These are phyloP conservation scores for Temnothorax ravouxi DNA, from an alignment of 2,888 invertebrate species.

Conservation along the genomic window DNA sequence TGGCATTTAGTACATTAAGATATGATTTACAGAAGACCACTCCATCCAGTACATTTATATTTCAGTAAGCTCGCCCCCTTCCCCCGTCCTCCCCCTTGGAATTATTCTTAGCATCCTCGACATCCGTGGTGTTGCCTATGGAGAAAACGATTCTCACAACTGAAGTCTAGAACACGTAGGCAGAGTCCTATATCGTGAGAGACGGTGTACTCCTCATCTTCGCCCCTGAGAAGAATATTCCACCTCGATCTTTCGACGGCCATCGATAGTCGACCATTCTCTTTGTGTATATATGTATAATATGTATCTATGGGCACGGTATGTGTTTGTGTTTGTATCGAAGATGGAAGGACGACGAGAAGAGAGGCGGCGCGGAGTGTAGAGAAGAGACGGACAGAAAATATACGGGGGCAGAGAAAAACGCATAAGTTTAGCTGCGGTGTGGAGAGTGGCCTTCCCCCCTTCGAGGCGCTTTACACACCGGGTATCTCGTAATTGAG, in stretches of 20 bases:
- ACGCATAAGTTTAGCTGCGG: slow-evolving; percentile 64
- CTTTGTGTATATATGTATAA: background rate
- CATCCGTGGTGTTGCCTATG: background rate
- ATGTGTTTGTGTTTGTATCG: slow-evolving; percentile 17
- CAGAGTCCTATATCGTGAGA: slow-evolving; percentile 40
- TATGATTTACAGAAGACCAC: background rate
- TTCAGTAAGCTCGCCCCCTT: too few relatives aligned
- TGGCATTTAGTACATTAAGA: background rate
- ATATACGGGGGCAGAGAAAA: slow-evolving; percentile 54
- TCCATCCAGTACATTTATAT: slow-evolving; percentile 17
- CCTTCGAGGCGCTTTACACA: slow-evolving; percentile 62
- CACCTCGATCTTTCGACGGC: slow-evolving; percentile 33
- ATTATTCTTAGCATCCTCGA: slow-evolving; percentile 32
- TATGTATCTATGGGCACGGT: background rate
- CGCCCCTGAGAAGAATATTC: slow-evolving; percentile 52
- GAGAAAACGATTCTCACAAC: slow-evolving; percentile 18
- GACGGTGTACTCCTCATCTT: slow-evolving; percentile 23
- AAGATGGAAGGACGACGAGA: slow-evolving; percentile 18
- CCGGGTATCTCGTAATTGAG: slow-evolving; percentile 70
- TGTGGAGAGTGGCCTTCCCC: slow-evolving; percentile 50
- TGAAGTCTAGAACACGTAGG: slow-evolving; percentile 29
- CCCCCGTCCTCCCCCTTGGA: background rate
- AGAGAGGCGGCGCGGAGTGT: slow-evolving; percentile 7
- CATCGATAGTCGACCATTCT: slow-evolving; percentile 27
- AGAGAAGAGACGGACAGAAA: slow-evolving; percentile 3